phyloP scores from a whole-genome alignment of 2,888 invertebrate genomes.

The Nymphalis urticae region DNA sequence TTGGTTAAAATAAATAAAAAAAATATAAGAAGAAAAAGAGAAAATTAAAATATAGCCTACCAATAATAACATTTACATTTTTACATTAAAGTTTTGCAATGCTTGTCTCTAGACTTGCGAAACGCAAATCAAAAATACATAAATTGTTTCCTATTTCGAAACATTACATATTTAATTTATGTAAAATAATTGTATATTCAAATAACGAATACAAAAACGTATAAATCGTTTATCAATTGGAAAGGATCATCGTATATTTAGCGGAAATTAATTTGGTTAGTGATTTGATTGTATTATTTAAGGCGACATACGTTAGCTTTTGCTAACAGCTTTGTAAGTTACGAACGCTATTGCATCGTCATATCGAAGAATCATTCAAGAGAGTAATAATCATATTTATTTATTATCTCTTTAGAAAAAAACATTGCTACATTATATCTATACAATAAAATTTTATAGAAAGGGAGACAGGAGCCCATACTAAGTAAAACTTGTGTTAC shows the following conservation, averaged over 20 bases:
- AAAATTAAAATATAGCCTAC: background rate
- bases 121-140: background rate
- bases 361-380: too few relatives aligned
- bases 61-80: too few relatives aligned
- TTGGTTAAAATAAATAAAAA: too few relatives aligned
- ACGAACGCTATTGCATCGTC: too few relatives aligned
- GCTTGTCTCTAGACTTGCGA: background rate
- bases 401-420: too few relatives aligned
- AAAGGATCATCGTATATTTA: constrained; percentile 40
- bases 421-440: too few relatives aligned
- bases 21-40: background rate
- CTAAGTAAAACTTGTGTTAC: too few relatives aligned
- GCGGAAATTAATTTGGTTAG: constrained; percentile 38
- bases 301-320: constrained; percentile 36
- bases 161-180: background rate
- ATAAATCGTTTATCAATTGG: constrained; percentile 37
- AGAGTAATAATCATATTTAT: too few relatives aligned
- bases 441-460: too few relatives aligned
- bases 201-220: constrained; percentile 17
- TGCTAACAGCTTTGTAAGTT: too few relatives aligned
- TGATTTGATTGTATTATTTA: constrained; percentile 38
- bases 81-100: background rate
- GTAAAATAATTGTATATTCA: background rate
- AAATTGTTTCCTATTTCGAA: background rate
- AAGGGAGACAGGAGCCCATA: too few relatives aligned